Evolutionary conservation across 2,113 vertebrate species (phyloP).

Genomic region (Tonatia bakeri): DNA sequence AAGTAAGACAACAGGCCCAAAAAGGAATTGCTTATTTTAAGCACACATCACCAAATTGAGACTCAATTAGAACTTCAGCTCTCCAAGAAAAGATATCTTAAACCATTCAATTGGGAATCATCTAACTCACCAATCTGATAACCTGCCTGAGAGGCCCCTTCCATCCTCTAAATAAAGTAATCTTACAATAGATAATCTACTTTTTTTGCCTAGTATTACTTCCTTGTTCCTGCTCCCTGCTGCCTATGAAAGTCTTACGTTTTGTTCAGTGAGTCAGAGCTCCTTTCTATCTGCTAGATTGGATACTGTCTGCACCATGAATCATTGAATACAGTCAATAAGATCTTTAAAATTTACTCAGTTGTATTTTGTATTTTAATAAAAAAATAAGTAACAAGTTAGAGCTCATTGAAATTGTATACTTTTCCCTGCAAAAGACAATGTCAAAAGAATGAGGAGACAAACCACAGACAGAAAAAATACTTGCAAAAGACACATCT

Average conservation of each 20-base stretch:
- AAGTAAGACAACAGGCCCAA: background rate
- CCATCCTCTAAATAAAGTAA: background rate
- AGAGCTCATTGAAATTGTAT: background rate
- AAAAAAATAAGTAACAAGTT: background rate
- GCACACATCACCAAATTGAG: background rate
- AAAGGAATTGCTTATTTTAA: background rate
- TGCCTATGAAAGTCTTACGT: background rate
- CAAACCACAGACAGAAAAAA: background rate
- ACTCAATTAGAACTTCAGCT: background rate
- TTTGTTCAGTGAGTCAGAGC: background rate
- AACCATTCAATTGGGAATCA: background rate
- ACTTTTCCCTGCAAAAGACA: background rate
- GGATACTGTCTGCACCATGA: background rate
- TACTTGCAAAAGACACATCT: background rate
- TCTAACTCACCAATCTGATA: background rate
- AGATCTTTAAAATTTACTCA: background rate
- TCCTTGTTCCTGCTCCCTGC: background rate
- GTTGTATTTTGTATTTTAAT: background rate
- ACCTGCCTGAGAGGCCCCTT: background rate
- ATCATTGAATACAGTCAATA: background rate
- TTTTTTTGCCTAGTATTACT: background rate
- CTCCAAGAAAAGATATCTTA: background rate
- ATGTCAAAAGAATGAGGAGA: background rate
- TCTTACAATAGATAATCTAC: background rate
- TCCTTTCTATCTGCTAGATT: background rate